A percentile compares a stretch with the other conserved stretches of the same genome.
These are phyloP conservation scores for Pluvianellus socialis DNA, from an alignment of 2,113 vertebrate species.

Conservation along the genomic window DNA sequence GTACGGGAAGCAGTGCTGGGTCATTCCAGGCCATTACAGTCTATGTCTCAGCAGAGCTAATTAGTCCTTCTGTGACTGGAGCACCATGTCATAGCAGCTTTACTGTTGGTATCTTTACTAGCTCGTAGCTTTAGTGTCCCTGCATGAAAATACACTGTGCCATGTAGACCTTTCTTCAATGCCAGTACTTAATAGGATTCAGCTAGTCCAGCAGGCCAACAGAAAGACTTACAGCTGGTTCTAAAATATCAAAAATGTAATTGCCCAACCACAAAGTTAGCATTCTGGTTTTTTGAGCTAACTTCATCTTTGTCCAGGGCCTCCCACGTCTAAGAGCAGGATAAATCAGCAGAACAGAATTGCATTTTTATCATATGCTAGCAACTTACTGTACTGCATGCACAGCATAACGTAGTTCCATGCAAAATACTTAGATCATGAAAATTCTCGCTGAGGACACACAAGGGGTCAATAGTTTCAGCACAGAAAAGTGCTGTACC, in stretches of 20 bases:
- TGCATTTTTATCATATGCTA: neutral
- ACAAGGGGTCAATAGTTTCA: neutral
- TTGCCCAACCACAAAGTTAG: neutral
- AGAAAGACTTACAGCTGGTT: neutral
- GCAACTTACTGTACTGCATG: neutral
- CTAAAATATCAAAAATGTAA: neutral
- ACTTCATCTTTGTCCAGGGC: neutral
- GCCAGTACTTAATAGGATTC: neutral
- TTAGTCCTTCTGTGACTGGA: neutral
- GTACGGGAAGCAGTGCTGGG: neutral
- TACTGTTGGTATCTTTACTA: neutral
- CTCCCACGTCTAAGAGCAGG: neutral
- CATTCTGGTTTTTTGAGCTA: neutral
- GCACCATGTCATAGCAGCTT: neutral
- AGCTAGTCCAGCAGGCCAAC: neutral
- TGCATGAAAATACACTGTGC: neutral
- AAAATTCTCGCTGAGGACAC: neutral
- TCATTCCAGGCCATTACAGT: neutral
- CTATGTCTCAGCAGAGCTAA: neutral
- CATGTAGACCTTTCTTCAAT: neutral
- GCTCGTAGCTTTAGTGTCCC: neutral
- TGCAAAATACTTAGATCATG: neutral
- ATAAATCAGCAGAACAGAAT: slow-evolving; percentile 1
- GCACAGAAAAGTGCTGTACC: neutral
- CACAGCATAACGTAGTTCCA: neutral